Evolutionary conservation across 2,113 vertebrate species (phyloP).

Genomic region (Scartelaos histophorus): DNA sequence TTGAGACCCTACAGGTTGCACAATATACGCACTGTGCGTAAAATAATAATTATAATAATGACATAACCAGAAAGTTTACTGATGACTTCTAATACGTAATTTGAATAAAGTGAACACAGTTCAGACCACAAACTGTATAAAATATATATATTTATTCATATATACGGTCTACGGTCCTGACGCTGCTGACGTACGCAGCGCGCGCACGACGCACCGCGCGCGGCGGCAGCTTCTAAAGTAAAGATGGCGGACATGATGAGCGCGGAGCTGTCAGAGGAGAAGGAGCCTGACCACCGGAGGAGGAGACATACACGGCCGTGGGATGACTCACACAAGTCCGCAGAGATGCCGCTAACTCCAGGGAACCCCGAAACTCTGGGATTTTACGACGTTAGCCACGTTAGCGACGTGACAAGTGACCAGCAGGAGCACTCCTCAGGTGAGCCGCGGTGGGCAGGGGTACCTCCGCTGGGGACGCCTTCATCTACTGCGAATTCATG

Average conservation of each 20-base stretch:
- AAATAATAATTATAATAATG: too few species aligned
- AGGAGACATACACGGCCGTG: constrained; percentile 45
- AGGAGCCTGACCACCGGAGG: constrained; percentile 62
- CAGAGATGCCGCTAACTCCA: constrained; percentile 26
- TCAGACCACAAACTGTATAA: not conserved
- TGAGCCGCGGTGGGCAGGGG: constrained; percentile 33
- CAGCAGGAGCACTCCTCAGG: constrained; percentile 70
- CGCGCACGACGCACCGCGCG: constrained; percentile 18
- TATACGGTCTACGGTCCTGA: not conserved
- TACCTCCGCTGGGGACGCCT: not conserved
- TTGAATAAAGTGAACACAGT: not conserved
- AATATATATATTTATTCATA: too few species aligned
- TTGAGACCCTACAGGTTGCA: not conserved
- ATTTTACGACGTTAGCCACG: constrained; percentile 68
- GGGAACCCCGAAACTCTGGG: constrained; percentile 75
- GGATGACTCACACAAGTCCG: constrained; percentile 42
- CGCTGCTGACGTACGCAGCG: constrained; percentile 33
- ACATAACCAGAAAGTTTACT: too few species aligned
- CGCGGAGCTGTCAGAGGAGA: constrained; percentile 68
- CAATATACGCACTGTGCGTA: too few species aligned
- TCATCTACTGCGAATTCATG: not conserved
- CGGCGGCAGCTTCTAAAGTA: constrained; percentile 35
- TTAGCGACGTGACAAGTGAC: constrained; percentile 43
- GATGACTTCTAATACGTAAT: too few species aligned
- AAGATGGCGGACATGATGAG: constrained; percentile 78